phyloP scores from a whole-genome alignment of 2,797 vertebrate species.

The Rhinichthys osculus region DNA sequence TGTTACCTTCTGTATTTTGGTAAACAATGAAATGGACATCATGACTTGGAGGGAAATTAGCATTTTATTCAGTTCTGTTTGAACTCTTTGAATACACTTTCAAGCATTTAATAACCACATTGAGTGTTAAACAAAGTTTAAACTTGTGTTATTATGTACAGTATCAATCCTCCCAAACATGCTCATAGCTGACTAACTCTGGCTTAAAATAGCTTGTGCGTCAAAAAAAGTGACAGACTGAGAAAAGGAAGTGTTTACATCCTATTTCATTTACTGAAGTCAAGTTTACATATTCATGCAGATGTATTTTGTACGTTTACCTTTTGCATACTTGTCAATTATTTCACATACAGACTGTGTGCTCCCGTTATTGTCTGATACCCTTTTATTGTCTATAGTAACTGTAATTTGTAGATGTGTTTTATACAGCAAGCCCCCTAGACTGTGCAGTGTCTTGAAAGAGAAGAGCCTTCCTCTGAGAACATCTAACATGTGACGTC shows the following conservation, averaged over 20 bases:
- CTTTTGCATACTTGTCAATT: not conserved
- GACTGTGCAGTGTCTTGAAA: not conserved
- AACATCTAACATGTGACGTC: not conserved
- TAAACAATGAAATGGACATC: not conserved
- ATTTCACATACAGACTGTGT: not conserved
- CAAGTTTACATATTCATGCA: too few relatives aligned
- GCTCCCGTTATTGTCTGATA: not conserved
- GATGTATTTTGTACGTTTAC: not conserved
- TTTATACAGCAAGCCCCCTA: not conserved
- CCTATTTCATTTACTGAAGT: not conserved
- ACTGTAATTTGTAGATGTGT: not conserved
- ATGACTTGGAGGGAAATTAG: not conserved
- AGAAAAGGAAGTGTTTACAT: constrained; percentile 20
- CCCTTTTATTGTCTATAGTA: not conserved
- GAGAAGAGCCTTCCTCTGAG: not conserved
- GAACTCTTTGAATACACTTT: not conserved
- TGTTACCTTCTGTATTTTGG: not conserved
- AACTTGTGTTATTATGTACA: not conserved
- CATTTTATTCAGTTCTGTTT: not conserved
- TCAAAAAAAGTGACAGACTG: not conserved
- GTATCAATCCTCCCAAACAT: not conserved
- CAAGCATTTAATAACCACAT: not conserved
- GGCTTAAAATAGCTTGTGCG: not conserved
- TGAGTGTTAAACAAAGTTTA: not conserved
- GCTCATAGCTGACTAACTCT: not conserved